Conservation (phyloP, 1,140 invertebrate genomes). For the Cyrtorhinus lividipennis region DNA sequence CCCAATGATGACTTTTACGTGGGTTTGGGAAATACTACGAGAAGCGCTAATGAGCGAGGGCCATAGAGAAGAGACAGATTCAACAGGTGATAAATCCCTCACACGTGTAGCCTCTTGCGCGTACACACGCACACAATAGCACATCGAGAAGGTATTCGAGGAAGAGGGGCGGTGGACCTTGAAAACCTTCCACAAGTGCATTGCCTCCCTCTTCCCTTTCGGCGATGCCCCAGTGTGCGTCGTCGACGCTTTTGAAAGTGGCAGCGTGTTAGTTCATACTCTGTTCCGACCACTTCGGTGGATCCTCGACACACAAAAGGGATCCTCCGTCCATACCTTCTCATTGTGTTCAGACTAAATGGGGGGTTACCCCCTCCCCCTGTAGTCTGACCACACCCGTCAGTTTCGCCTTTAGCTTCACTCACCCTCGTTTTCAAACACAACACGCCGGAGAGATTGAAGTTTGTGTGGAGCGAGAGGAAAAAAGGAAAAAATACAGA, state of each 20-base stretch:
- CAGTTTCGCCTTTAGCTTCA: background rate
- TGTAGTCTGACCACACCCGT: background rate
- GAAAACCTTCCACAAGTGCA: background rate
- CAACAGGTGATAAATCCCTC: slow-evolving; percentile 6
- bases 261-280: too few relatives aligned
- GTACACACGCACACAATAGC: background rate
- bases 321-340: background rate
- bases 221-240: too few relatives aligned
- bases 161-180: background rate
- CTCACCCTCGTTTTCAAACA: background rate
- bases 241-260: too few relatives aligned
- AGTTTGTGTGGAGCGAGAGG: background rate
- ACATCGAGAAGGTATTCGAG: background rate
- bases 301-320: background rate
- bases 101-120: background rate
- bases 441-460: background rate
- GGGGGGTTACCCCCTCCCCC: background rate
- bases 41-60: background rate
- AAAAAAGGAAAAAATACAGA: background rate
- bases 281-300: background rate
- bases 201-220: background rate
- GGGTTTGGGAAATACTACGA: background rate
- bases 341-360: slow-evolving; percentile 1
- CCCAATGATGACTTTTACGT: background rate
- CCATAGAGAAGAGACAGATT: background rate